Conservation (phyloP, 1,140 invertebrate species). For the Heterodera schachtii region DNA sequence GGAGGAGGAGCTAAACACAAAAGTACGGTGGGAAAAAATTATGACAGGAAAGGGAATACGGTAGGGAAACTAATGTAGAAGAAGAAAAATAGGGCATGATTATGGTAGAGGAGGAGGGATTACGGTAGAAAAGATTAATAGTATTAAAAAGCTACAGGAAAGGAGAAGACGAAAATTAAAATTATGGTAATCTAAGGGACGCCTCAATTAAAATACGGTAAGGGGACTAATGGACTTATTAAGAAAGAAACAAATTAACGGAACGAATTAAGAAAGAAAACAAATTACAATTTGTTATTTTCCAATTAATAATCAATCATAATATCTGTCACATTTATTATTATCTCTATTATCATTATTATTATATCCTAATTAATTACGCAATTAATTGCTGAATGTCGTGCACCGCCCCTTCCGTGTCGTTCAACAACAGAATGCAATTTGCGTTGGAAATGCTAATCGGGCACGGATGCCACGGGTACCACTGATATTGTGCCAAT, state of each 20-base stretch:
- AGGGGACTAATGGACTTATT: not conserved
- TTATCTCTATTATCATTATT: no score
- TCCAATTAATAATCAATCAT: constrained; percentile 16
- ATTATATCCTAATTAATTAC: not conserved
- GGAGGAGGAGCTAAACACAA: not conserved
- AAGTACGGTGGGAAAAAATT: not conserved
- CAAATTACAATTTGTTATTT: constrained; percentile 6
- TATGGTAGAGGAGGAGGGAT: no score
- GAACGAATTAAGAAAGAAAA: no score
- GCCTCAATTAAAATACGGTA: no score
- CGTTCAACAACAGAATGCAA: constrained; percentile 16
- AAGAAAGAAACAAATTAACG: not conserved
- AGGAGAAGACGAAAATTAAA: no score
- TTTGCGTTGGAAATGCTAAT: constrained; percentile 27
- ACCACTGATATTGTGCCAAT: constrained; percentile 25
- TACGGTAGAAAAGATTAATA: no score
- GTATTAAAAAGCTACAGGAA: no score
- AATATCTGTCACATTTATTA: constrained; percentile 1
- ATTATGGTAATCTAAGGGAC: no score
- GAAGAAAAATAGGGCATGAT: no score
- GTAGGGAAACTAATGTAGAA: no score
- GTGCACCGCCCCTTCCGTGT: constrained; percentile 1
- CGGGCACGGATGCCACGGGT: constrained; percentile 26
- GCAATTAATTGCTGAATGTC: constrained; percentile 7
- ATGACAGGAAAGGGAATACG: no score